phyloP scores from a whole-genome alignment of 2,113 vertebrate genomes.

The Tapirus terrestris region DNA sequence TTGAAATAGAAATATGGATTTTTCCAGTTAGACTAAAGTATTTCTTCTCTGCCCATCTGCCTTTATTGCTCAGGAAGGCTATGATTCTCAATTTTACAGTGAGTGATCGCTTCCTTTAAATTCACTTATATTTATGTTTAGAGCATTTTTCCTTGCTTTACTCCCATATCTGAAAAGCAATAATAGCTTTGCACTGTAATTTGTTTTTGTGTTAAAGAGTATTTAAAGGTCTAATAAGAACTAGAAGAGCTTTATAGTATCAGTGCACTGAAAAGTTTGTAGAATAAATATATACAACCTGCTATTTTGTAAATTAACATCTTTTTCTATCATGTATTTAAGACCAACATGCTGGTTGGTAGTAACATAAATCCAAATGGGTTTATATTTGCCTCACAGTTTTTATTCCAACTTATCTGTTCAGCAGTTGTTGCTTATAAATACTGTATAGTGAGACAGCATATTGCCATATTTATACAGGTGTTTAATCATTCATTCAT shows the following conservation, averaged over 20 bases:
- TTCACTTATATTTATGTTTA: conserved; percentile 11
- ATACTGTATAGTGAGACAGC: neutral
- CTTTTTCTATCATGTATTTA: conserved; percentile 38
- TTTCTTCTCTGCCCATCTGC: neutral
- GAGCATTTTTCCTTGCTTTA: neutral
- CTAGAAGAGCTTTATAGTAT: conserved; percentile 17
- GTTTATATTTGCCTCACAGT: neutral
- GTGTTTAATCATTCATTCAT: neutral
- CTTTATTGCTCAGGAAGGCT: neutral
- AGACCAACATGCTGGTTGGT: conserved; percentile 38
- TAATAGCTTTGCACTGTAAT: neutral
- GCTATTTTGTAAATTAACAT: conserved; percentile 47
- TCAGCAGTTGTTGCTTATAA: conserved; percentile 21
- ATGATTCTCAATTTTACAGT: conserved; percentile 6
- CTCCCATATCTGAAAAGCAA: neutral
- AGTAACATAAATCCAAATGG: conserved; percentile 20
- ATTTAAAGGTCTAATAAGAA: conserved; percentile 46
- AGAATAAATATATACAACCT: conserved; percentile 2
- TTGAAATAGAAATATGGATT: conserved; percentile 24
- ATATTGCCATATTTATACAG: neutral
- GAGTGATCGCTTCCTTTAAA: conserved; percentile 19
- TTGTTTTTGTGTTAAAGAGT: neutral
- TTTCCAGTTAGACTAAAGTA: conserved; percentile 35
- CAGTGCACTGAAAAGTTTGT: neutral
- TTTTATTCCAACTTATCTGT: conserved; percentile 55